These are phyloP conservation scores for Rhaphigaster nebulosa DNA, from an alignment of 2,888 invertebrate species.

Conservation along the genomic window DNA sequence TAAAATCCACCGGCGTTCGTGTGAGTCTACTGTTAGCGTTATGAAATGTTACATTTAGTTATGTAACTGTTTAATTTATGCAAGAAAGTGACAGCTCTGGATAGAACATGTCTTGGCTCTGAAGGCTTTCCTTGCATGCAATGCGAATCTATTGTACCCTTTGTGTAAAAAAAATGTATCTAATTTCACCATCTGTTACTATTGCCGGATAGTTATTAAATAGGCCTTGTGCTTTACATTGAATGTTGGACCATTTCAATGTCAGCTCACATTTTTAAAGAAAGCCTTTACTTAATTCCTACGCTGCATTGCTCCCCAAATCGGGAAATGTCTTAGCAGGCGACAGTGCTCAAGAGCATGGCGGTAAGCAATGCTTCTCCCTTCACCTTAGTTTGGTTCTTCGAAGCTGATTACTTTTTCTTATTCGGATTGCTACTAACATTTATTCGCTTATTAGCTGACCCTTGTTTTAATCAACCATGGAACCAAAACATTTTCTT, in stretches of 20 bases:
- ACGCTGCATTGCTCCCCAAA: neutral
- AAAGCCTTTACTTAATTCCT: neutral
- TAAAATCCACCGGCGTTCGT: neutral
- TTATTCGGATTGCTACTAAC: no score
- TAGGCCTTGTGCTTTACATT: neutral
- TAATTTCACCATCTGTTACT: neutral
- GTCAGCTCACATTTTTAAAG: neutral
- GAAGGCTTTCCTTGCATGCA: neutral
- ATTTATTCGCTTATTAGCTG: no score
- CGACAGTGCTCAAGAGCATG: neutral
- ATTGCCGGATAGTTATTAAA: no score
- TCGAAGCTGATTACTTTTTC: no score
- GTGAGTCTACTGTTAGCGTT: neutral
- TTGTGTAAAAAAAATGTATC: neutral
- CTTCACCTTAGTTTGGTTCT: no score
- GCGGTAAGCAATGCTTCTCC: no score
- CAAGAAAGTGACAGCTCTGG: conserved; percentile 36
- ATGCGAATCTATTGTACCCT: neutral
- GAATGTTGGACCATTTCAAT: neutral
- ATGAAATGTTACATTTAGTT: conserved; percentile 25
- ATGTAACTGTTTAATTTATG: conserved; percentile 39
- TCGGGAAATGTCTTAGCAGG: neutral
- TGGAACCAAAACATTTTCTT: no score
- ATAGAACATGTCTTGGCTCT: neutral
- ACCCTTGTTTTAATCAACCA: no score